Percentiles rank a stretch among this genome's conserved stretches.
These are phyloP conservation scores for Pelvicachromis taeniatus DNA, from an alignment of 2,113 vertebrate genomes.

Conservation along the genomic window DNA sequence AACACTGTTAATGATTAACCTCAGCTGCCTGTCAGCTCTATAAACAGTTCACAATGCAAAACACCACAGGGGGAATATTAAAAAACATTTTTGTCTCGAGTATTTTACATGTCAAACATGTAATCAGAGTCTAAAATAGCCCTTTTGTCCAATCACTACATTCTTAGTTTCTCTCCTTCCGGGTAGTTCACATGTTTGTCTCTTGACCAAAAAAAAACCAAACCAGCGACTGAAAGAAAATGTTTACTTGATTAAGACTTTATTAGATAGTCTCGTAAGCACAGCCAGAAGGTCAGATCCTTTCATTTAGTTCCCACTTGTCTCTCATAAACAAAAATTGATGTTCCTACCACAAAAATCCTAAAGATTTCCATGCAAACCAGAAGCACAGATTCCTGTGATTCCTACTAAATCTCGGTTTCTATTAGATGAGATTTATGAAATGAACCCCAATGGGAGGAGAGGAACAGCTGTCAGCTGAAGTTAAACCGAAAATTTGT, in stretches of 20 bases:
- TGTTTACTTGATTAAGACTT: neutral
- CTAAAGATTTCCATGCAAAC: neutral
- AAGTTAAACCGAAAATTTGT: neutral
- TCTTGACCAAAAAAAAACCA: neutral
- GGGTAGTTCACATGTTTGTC: neutral
- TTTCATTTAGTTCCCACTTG: neutral
- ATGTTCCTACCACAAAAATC: neutral
- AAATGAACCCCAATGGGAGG: neutral
- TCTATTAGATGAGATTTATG: neutral
- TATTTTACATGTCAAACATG: neutral
- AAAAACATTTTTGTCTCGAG: neutral
- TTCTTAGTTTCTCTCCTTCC: neutral
- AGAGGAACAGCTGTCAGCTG: neutral
- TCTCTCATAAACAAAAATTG: slow-evolving; percentile 13
- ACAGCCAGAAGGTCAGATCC: neutral
- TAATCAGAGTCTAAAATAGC: neutral
- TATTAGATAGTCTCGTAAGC: neutral
- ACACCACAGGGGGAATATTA: neutral
- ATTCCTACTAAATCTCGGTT: slow-evolving; percentile 13
- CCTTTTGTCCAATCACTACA: neutral
- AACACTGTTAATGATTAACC: neutral
- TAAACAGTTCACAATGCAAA: neutral
- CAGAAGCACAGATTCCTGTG: neutral
- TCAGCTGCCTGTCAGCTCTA: neutral
- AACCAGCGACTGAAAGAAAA: neutral